Conservation (phyloP, 2,797 vertebrate species). For the Sebastes variabilis region DNA sequence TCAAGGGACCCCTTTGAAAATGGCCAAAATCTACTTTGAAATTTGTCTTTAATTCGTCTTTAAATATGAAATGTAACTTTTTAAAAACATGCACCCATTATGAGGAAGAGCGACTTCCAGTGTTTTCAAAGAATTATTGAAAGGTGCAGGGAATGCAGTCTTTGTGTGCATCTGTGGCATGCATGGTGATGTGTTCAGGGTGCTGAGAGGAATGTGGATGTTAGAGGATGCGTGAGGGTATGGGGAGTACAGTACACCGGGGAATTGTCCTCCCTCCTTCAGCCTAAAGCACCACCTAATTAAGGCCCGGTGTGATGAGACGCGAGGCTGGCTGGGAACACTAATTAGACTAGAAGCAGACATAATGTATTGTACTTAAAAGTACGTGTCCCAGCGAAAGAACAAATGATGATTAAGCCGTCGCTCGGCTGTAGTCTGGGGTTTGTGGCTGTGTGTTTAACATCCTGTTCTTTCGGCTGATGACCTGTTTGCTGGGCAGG, state of each 20-base stretch:
- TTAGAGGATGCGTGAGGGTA: constrained; percentile 17
- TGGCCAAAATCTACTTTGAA: background rate
- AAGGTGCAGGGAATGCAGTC: constrained; percentile 10
- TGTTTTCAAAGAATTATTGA: background rate
- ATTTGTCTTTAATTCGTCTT: background rate
- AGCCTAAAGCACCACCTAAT: constrained; percentile 58
- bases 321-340: constrained; percentile 40
- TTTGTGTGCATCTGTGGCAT: constrained; percentile 23
- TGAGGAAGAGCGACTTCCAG: background rate
- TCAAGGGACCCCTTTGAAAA: too few species aligned
- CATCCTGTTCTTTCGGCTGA: constrained; percentile 1
- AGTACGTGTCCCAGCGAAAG: constrained; percentile 4
- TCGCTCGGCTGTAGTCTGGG: background rate
- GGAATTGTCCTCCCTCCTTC: constrained; percentile 38
- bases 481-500: constrained; percentile 39
- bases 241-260: constrained; percentile 7
- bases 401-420: constrained; percentile 55
- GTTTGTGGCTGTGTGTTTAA: background rate
- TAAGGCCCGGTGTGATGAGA: constrained; percentile 58
- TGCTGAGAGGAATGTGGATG: constrained; percentile 40
- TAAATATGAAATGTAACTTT: background rate
- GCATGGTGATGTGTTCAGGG: constrained; percentile 9
- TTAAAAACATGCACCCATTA: background rate
- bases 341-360: constrained; percentile 62
- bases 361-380: constrained; percentile 30